Conservation (phyloP, 2,113 vertebrate genomes). For the Rana temporaria region DNA sequence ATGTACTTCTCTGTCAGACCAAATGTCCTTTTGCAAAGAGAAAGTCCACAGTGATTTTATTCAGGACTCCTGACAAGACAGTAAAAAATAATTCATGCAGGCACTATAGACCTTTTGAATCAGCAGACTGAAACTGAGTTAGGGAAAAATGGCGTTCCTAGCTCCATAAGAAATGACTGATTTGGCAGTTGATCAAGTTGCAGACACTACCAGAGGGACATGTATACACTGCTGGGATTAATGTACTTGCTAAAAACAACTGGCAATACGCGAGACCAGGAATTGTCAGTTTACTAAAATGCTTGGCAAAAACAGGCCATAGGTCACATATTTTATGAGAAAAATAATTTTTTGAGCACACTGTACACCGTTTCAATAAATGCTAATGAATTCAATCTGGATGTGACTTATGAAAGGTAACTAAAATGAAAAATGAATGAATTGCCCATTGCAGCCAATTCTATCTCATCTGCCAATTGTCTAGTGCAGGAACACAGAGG, state of each 20-base stretch:
- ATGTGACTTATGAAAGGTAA: no score
- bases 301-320: no score
- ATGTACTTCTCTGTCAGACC: background rate
- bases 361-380: no score
- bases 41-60: background rate
- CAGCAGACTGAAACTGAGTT: slow-evolving; percentile 1
- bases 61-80: background rate
- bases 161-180: background rate
- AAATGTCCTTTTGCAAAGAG: background rate
- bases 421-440: no score
- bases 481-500: no score
- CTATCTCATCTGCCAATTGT: no score
- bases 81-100: background rate
- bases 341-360: no score
- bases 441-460: no score
- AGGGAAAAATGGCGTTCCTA: background rate
- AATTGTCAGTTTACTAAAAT: no score
- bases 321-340: no score
- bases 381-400: no score
- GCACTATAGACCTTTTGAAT: background rate
- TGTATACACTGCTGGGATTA: background rate
- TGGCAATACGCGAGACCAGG: no score
- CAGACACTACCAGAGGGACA: background rate
- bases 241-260: background rate
- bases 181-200: background rate